Evolutionary conservation across 2,888 invertebrate species (phyloP), one percentile per base, ranked within the genome.

Genomic region (Acleris cristana): DNA sequence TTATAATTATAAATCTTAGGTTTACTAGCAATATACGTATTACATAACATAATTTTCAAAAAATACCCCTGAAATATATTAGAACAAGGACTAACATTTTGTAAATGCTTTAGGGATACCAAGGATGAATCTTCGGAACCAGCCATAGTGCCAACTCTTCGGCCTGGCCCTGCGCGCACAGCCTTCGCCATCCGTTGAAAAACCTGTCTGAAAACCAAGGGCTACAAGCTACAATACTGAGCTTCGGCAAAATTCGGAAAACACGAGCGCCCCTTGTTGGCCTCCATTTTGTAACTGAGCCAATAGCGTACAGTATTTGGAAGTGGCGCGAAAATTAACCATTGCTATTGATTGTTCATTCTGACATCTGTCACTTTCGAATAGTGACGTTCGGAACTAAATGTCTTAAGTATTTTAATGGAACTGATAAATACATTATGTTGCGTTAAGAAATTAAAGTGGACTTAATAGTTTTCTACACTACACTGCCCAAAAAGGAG

Each of bases 111-210:
- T 44, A 56, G 56, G 21, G 56, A 56, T 2, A 6, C 44, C 59
- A 77, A 76, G 64, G 71, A 73, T 34, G 75, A 73, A 30, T 64
- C 81, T 7, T 87, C 86, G 51, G 90, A 91, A 65, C 87, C 90
- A 14, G 87, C 84, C 62, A 90, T 92, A 73, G 89, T 91, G 55
- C 90, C 91, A 6, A 89, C 83, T 6, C 77, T 91, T 48, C 84
- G 90, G 23, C 90, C 91, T 0, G 85, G 86, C 19, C 90, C 90
- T 1, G 72, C 88, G 45, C 83, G 90, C 45, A 72, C 88, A 12
- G 73, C 83, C 3, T 76, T 86, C 45, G 83, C 81, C 72, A 84
- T 84, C 64, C 87, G 82, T 69, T 87, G 75, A 82, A 45, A 49
- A 49, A n/a, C n/a, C 30, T 30, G 14, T 34, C 34, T 34, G 12